Evolutionary conservation across 2,888 invertebrate genomes (phyloP), one percentile per base, ranked within the genome.

Genomic region (Scaeva pyrastri): DNA sequence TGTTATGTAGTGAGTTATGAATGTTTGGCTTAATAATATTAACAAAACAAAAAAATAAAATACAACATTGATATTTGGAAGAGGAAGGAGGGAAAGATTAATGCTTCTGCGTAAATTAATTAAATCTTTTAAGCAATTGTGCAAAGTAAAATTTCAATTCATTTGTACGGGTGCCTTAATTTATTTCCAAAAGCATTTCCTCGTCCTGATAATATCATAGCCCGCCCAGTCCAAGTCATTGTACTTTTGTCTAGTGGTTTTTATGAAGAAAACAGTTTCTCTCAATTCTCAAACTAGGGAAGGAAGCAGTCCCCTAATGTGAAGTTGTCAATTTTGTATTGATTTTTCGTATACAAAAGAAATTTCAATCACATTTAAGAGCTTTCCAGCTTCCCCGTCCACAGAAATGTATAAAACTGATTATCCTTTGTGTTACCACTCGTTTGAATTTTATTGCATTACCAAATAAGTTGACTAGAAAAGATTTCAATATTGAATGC

Each of bases 21-120:
- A 72, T 78, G 52, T 12, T 76, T 41, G 70, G 52, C 31, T 31
- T 31, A n/a, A n/a, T 31, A 31, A 26, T 39, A 50, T 50, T n/a
- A 6, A 19, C 16, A 23, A 21, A 12, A 19, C 39, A 21, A 36
- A 23, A 21, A 48, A 31, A 74, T 1, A 21, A 19, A 71, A 58
- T 58, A 52, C 16, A 5, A 14, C 21, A 36, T 23, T 52, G 52
- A 31, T 26, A 36, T 21, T 50, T 36, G 56, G 45, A 41, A 45
- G 36, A 74, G 58, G 39, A 68, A 68, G 19, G 45, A 71, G 77
- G 77, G 74, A 74, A 50, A 45, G 45, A 3, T 78, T 64, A 66
- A 74, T 81, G 86, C 81, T 86, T 86, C 86, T 70, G 77, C 82
- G 88, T 88, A 88, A 87, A 88, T 88, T 88, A 85, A 85, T 73